These are phyloP conservation scores for Axis porcinus DNA, from an alignment of 2,113 vertebrate genomes.

Conservation along the genomic window DNA sequence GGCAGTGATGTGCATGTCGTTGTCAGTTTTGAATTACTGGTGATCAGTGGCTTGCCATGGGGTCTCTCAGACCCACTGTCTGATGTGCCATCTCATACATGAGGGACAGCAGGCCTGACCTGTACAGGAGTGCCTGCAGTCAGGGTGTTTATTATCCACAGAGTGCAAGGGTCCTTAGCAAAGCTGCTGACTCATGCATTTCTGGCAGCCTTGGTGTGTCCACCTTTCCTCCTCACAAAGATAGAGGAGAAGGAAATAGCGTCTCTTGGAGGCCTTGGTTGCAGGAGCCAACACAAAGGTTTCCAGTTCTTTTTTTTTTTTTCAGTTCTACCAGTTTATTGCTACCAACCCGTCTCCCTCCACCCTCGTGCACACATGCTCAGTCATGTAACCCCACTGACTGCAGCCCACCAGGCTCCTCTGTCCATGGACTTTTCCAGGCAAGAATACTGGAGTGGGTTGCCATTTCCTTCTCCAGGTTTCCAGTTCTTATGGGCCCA, in stretches of 20 bases:
- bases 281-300: not conserved
- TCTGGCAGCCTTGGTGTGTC: not conserved
- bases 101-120: not conserved
- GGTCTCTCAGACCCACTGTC: not conserved
- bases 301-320: not conserved
- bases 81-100: not conserved
- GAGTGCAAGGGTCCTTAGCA: not conserved
- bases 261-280: not conserved
- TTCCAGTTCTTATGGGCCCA: not conserved
- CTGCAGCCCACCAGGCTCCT: too few relatives aligned
- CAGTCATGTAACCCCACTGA: too few relatives aligned
- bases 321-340: too few relatives aligned
- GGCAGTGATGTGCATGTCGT: not conserved
- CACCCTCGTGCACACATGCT: too few relatives aligned
- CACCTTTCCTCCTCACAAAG: not conserved
- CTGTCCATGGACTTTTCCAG: too few relatives aligned
- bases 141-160: not conserved
- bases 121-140: not conserved
- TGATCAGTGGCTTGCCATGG: not conserved
- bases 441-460: too few relatives aligned
- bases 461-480: too few relatives aligned
- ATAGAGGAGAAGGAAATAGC: not conserved
- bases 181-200: not conserved
- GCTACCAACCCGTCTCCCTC: too few relatives aligned
- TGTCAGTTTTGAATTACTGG: too few relatives aligned